Evolutionary conservation across 2,888 invertebrate species (phyloP), one percentile per base, ranked within the genome.

Genomic region (Campopleginae sp.): DNA sequence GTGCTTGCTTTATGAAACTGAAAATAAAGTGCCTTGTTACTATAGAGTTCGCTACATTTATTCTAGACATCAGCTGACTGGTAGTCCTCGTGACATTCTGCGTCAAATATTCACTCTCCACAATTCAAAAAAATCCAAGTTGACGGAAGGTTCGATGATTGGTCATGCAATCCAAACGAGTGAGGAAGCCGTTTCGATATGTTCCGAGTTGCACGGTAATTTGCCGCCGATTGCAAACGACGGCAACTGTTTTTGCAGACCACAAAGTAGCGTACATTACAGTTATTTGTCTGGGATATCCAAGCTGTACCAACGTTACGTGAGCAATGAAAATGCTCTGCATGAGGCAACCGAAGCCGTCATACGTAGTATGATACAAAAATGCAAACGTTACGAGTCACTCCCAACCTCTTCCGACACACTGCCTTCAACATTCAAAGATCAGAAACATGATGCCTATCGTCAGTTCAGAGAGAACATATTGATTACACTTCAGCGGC

Each of bases 21-120:
- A 61, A 14, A 61, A 61, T 14, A 61, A 27, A 14, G 61, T 61
- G 2, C 23, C 61, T 27, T 61, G 75, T 61, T 31, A n/a, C 33
- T 33, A 48, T 10, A 27, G 19, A 65, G 74, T 66, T 48, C 46
- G 17, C 14, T 48, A 48, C n/a, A n/a, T 48, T n/a, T n/a, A 48
- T 48, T 48, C 46, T n/a, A 48, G 46, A 48, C 46, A 14, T 48
- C 46, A 48, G 4, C n/a, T 48, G 46, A 48, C 46, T 48, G 46
- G 46, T 48, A 48, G 46, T n/a, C 46, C 46, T 48, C 46, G n/a
- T 17, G 46, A 48, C n/a, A 48, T 48, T n/a, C 46, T 48, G 46
- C 46, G 46, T 4, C 46, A 48, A 17, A 48, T 48, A 48, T 48
- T 48, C 5, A 48, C 46, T 3, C 46, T 48, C n/a, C 46, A 48